A percentile compares a stretch with the other conserved stretches of the same genome.
Evolutionary conservation across 2,888 invertebrate genomes (phyloP).

Genomic region (Andrena fulva): DNA sequence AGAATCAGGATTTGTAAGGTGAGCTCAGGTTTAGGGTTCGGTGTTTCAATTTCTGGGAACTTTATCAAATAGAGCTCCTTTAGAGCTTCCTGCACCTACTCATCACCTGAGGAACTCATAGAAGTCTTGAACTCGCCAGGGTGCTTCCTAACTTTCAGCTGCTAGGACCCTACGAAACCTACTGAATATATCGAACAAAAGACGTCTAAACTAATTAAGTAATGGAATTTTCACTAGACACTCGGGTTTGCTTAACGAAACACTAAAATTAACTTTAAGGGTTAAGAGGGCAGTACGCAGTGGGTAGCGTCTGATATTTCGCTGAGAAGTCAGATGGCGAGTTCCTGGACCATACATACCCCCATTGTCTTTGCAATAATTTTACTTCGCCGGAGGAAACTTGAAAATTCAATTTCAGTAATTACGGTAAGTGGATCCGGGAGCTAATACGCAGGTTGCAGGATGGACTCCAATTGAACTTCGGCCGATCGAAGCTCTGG

Average conservation of each 20-base stretch:
- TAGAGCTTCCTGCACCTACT: no score
- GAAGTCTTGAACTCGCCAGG: no score
- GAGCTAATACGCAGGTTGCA: constrained; percentile 39
- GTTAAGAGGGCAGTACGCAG: neutral
- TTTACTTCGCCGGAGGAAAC: constrained; percentile 28
- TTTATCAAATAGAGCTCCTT: no score
- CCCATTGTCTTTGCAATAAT: constrained; percentile 26
- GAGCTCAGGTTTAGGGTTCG: neutral
- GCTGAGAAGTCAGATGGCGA: neutral
- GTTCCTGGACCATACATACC: constrained; percentile 2
- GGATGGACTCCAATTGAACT: constrained; percentile 38
- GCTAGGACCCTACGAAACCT: no score
- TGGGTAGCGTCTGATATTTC: neutral
- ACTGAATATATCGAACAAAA: neutral
- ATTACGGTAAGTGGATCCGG: constrained; percentile 59
- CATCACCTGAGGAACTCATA: no score
- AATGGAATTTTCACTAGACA: no score
- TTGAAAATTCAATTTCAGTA: constrained; percentile 51
- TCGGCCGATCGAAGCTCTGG: constrained; percentile 34
- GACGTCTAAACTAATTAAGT: neutral
- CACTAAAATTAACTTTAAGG: neutral
- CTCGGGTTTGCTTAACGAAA: neutral
- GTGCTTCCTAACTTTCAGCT: no score
- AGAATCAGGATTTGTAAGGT: no score
- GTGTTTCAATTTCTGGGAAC: no score